Evolutionary conservation across 2,888 invertebrate genomes (phyloP).

Genomic region (Ferrisia virgata): DNA sequence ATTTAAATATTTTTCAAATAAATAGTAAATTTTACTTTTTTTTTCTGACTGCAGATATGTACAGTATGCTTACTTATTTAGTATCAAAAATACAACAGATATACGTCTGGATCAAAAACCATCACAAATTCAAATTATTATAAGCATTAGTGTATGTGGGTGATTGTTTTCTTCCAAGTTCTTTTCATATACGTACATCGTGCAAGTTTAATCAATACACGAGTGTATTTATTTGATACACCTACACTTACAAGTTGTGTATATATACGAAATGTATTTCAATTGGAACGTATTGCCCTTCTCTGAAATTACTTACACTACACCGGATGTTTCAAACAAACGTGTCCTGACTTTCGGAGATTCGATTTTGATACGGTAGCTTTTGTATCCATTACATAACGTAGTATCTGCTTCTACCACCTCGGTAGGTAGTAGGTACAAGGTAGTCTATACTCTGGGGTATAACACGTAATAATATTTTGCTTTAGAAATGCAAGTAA

Average conservation of each 20-base stretch:
- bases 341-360: slow-evolving; percentile 3
- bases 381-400: slow-evolving; percentile 5
- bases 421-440: too few relatives aligned
- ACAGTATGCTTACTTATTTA: too few relatives aligned
- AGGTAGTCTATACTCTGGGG: neutral
- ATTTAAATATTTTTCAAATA: too few relatives aligned
- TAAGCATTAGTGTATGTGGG: neutral
- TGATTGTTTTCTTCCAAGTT: neutral
- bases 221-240: neutral
- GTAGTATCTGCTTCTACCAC: neutral
- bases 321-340: neutral
- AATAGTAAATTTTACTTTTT: too few relatives aligned
- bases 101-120: too few relatives aligned
- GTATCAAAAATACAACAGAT: too few relatives aligned
- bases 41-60: too few relatives aligned
- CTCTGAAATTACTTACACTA: neutral
- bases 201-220: neutral
- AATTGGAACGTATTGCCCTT: neutral
- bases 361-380: slow-evolving; percentile 17
- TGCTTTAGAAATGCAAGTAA: neutral
- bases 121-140: neutral
- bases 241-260: neutral
- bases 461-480: neutral
- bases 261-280: neutral
- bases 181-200: neutral